Percentiles rank a stretch among this genome's conserved stretches.
Evolutionary conservation across 2,113 vertebrate genomes (phyloP).

Genomic region (Phalacrocorax pelagicus): DNA sequence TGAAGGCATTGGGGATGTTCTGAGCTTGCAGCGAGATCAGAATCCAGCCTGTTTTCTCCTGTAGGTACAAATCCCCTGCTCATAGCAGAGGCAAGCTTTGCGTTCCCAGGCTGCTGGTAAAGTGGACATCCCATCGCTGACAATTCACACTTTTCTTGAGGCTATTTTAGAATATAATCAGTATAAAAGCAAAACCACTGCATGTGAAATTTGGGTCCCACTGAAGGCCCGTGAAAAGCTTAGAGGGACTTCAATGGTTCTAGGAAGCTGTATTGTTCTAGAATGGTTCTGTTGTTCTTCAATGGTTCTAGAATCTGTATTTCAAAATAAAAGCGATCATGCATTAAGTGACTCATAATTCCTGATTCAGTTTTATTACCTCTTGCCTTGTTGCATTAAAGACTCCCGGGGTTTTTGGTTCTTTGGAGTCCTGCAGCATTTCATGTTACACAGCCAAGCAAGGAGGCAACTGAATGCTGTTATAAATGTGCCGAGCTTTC

Average conservation of each 20-base stretch:
- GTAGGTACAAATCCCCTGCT: not conserved
- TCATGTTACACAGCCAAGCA: not conserved
- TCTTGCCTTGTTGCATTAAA: not conserved
- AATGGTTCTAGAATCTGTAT: not conserved
- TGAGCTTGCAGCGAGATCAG: not conserved
- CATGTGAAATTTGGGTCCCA: not conserved
- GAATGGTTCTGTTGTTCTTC: not conserved
- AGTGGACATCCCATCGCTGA: not conserved
- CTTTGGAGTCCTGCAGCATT: accelerated
- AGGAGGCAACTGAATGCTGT: not conserved
- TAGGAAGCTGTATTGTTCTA: not conserved
- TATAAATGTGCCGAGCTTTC: not conserved
- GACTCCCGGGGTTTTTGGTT: not conserved
- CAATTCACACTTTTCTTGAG: not conserved
- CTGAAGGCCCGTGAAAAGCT: not conserved
- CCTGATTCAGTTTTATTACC: not conserved
- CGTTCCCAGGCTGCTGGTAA: not conserved
- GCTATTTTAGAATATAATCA: not conserved
- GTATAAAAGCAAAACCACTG: not conserved
- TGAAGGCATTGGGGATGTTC: not conserved
- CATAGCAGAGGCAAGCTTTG: not conserved
- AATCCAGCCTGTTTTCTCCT: not conserved
- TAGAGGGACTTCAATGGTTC: not conserved
- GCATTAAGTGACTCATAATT: slow-evolving; percentile 1
- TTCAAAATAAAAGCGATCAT: not conserved